Evolutionary conservation across 2,113 vertebrate species (phyloP), one percentile per base, ranked within the genome.

Genomic region (Xiphorhynchus elegans): DNA sequence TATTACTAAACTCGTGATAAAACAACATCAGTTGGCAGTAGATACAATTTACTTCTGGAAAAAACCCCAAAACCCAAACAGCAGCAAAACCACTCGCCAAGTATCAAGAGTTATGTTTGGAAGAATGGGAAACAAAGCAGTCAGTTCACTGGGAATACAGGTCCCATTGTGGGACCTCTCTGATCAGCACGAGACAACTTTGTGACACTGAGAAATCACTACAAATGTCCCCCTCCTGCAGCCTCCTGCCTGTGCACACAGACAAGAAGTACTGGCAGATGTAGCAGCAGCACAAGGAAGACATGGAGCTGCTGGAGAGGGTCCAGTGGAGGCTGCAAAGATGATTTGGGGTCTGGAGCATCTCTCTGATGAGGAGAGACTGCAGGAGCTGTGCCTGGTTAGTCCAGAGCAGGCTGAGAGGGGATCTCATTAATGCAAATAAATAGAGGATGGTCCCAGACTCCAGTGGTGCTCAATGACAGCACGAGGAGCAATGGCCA

Each of bases 131-230:
- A 21, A 39, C 4, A 47, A 29, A 56, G 4, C 15, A 56, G 26
- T 10, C 21, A 20, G 10, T 26, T 64, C 46, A 6, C 1, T 0
- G 5, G 6, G 8, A 70, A 26, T 28, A 4, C 7, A 31, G 17
- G 44, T 28, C 44, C 29, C 33, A 58, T 7, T 4, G 17, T 24
- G 17, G 37, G 16, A 31, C 26, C 55, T 33, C 29, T 33, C 33
- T 17, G 5, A 3, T 7, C 20, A 40, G 19, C 23, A 2, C 2
- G 9, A 46, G 19, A 58, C 10, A 52, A 5, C 8, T 59, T 10
- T 33, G 50, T 23, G 5, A 52, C 7, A 8, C 28, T 39, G 18
- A 64, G 24, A 28, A 58, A 31, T 13, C 42, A 24, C 12, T 8
- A 18, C n/a, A 11, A 29, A 9, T 29, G 24, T 66, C 44, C 24